Conservation (phyloP, 2,888 invertebrate species). For the Bellardia bayeri region DNA sequence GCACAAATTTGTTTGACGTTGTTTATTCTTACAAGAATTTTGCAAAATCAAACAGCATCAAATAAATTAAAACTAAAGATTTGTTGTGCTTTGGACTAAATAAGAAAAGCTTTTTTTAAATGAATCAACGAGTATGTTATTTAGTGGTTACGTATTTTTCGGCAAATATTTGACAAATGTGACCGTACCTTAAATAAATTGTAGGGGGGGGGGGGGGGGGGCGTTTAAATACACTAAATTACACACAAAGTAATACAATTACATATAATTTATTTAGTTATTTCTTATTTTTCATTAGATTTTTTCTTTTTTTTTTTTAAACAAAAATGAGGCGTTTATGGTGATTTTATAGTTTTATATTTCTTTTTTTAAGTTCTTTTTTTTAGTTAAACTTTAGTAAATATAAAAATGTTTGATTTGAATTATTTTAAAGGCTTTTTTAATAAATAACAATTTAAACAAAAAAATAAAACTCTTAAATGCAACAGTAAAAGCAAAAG, state of each 20-base stretch:
- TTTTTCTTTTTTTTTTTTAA: slow-evolving; percentile 39
- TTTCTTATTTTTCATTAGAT: background rate
- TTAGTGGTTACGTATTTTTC: too few species aligned
- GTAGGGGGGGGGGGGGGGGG: background rate
- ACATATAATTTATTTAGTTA: slow-evolving; percentile 10
- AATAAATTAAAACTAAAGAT: too few species aligned
- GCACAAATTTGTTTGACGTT: too few species aligned
- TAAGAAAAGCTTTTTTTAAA: too few species aligned
- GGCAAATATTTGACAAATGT: too few species aligned
- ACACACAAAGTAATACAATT: slow-evolving; percentile 43
- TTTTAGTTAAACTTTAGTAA: slow-evolving; percentile 27
- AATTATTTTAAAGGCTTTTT: slow-evolving; percentile 43
- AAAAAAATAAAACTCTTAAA: slow-evolving; percentile 55
- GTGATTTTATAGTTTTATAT: slow-evolving; percentile 43
- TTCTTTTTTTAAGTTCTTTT: slow-evolving; percentile 36
- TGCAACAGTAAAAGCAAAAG: slow-evolving; percentile 55
- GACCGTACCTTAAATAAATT: slow-evolving; percentile 2
- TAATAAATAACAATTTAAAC: slow-evolving; percentile 54
- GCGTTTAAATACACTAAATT: slow-evolving; percentile 42
- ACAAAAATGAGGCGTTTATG: slow-evolving; percentile 65
- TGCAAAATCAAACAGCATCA: too few species aligned
- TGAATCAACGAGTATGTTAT: too few species aligned
- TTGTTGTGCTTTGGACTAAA: too few species aligned
- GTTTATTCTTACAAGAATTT: too few species aligned
- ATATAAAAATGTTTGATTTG: background rate